A percentile compares a stretch with the other conserved stretches of the same genome.
Conservation (phyloP, 2,797 vertebrate species). For the Malacoraja senta region DNA sequence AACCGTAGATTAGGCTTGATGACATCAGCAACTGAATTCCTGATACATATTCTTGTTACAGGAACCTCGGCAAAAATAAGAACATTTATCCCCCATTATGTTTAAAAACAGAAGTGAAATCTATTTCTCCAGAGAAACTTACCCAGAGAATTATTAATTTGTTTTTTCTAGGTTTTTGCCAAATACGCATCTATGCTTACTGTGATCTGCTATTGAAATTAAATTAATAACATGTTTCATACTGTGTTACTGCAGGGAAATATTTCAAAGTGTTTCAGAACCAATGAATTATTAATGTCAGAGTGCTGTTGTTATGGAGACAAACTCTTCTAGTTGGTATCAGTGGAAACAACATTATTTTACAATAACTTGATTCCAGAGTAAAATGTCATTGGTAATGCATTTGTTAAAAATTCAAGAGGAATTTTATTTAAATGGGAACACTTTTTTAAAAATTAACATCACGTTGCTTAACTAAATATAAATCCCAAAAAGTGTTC, state of each 20-base stretch:
- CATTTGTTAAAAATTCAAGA: neutral
- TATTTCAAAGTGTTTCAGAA: constrained; percentile 4
- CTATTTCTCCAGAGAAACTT: neutral
- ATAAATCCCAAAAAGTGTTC: neutral
- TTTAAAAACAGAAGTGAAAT: neutral
- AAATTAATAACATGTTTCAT: constrained; percentile 23
- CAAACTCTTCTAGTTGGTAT: neutral
- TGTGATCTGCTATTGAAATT: neutral
- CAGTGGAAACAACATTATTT: neutral
- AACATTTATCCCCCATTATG: constrained; percentile 14
- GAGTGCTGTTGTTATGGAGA: constrained; percentile 15
- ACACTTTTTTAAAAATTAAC: neutral
- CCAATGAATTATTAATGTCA: neutral
- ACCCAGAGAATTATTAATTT: constrained; percentile 24
- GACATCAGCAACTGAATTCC: constrained; percentile 1
- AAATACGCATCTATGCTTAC: neutral
- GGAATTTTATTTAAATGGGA: neutral
- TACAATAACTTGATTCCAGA: neutral
- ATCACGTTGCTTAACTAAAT: neutral
- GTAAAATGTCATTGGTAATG: neutral
- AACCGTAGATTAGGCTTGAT: neutral
- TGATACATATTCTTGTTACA: neutral
- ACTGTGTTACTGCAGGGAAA: neutral
- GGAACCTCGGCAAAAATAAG: neutral
- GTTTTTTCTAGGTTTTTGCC: neutral